Conservation (phyloP, 2,797 vertebrate species). For the Carcharodon carcharias region DNA sequence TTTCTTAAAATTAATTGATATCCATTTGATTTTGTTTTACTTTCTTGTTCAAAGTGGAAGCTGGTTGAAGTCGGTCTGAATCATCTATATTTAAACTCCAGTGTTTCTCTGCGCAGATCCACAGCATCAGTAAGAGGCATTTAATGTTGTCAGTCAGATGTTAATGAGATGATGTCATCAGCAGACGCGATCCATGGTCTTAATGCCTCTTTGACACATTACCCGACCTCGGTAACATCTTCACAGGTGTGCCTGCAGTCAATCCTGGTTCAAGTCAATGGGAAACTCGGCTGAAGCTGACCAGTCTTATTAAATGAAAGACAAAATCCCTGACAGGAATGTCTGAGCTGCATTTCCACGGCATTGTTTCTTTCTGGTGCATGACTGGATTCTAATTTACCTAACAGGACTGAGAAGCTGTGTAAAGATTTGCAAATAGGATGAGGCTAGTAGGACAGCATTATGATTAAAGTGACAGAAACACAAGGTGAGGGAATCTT, state of each 20-base stretch:
- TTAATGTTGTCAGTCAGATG: slow-evolving; percentile 53
- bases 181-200: slow-evolving; percentile 40
- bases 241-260: slow-evolving; percentile 49
- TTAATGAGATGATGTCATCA: slow-evolving; percentile 61
- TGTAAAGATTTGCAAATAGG: slow-evolving; percentile 24
- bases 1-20: background rate
- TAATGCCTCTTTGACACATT: slow-evolving; percentile 47
- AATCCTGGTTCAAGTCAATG: background rate
- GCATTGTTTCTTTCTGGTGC: slow-evolving; percentile 15
- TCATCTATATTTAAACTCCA: background rate
- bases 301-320: slow-evolving; percentile 9
- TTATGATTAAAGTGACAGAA: background rate
- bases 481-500: slow-evolving; percentile 25
- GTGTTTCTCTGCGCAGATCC: slow-evolving; percentile 45
- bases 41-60: background rate
- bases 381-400: slow-evolving; percentile 17
- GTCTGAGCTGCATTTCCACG: background rate
- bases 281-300: background rate
- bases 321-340: slow-evolving; percentile 18
- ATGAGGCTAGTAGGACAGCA: background rate
- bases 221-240: slow-evolving; percentile 42
- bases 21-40: background rate
- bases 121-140: slow-evolving; percentile 51
- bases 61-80: background rate
- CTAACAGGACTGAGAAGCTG: background rate